Conservation (phyloP, 1,140 invertebrate genomes). For the Euura lappo region DNA sequence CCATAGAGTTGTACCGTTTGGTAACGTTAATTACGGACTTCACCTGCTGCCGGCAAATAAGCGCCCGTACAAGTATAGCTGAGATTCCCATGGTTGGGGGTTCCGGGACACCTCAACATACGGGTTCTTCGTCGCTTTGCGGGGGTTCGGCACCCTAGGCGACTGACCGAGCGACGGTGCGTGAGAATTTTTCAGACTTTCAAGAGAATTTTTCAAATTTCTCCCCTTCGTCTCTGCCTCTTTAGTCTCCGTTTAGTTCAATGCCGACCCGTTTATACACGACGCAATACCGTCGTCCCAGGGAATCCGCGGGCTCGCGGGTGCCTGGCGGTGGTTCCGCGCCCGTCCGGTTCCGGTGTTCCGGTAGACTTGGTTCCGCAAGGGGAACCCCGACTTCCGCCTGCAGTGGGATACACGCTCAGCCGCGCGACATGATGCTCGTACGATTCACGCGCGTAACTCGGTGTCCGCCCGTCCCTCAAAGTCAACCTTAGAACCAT, state of each 20-base stretch:
- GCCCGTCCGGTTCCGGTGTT: slow-evolving; percentile 61
- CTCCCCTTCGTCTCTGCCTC: too few relatives aligned
- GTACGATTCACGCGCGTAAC: slow-evolving; percentile 10
- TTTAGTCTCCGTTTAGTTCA: too few relatives aligned
- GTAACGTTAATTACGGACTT: slow-evolving; percentile 29
- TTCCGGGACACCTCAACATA: neutral
- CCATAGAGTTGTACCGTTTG: slow-evolving; percentile 35
- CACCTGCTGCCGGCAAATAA: slow-evolving; percentile 22
- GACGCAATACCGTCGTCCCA: neutral
- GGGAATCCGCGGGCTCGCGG: slow-evolving; percentile 3
- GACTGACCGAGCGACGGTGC: too few relatives aligned
- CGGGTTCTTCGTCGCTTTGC: neutral
- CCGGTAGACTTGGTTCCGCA: slow-evolving; percentile 55
- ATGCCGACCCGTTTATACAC: too few relatives aligned
- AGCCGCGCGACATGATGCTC: slow-evolving; percentile 48
- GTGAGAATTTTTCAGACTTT: too few relatives aligned
- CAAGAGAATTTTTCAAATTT: too few relatives aligned
- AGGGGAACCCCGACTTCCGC: slow-evolving; percentile 41
- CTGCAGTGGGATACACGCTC: slow-evolving; percentile 59
- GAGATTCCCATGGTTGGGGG: slow-evolving; percentile 4
- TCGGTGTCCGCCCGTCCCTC: slow-evolving; percentile 22
- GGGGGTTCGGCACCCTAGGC: neutral
- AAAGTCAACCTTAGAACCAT: too few relatives aligned
- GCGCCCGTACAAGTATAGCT: neutral
- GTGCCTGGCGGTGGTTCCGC: slow-evolving; percentile 39